A percentile compares a stretch with the other conserved stretches of the same genome.
These are phyloP conservation scores for Helleia helle DNA, from an alignment of 2,888 invertebrate species.

Conservation along the genomic window DNA sequence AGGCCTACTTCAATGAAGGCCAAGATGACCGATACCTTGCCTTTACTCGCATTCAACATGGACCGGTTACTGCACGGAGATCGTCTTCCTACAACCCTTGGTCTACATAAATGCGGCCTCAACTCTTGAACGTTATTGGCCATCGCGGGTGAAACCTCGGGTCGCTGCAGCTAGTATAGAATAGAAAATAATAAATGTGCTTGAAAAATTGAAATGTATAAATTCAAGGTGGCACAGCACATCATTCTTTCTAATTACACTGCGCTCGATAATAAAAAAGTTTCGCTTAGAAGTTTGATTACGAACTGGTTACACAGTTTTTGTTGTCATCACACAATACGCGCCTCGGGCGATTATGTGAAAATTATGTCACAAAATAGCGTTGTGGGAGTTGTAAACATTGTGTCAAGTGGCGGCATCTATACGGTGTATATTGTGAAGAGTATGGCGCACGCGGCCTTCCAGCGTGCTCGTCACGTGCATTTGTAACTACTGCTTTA, in stretches of 20 bases:
- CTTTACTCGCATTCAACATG: too few relatives aligned
- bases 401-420: constrained; percentile 38
- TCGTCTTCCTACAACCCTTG: too few relatives aligned
- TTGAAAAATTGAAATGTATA: too few relatives aligned
- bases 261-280: not conserved
- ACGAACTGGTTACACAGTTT: constrained; percentile 20
- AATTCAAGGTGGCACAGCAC: constrained; percentile 16
- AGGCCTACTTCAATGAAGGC: too few relatives aligned
- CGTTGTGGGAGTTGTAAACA: constrained; percentile 40
- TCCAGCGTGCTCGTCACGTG: constrained; percentile 43
- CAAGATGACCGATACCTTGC: too few relatives aligned
- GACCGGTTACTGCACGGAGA: too few relatives aligned
- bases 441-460: constrained; percentile 23
- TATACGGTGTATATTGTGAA: constrained; percentile 17
- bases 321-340: constrained; percentile 24
- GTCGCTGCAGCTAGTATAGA: too few relatives aligned
- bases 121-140: too few relatives aligned
- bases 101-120: too few relatives aligned
- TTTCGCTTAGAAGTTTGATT: not conserved
- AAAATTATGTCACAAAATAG: constrained; percentile 47
- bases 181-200: too few relatives aligned
- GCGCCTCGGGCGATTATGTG: constrained; percentile 31
- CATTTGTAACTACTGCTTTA: constrained; percentile 32
- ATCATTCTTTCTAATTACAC: not conserved
- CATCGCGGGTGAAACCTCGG: too few relatives aligned